Evolutionary conservation across 1,140 invertebrate species (phyloP).

Genomic region (Bradysia coprophila): DNA sequence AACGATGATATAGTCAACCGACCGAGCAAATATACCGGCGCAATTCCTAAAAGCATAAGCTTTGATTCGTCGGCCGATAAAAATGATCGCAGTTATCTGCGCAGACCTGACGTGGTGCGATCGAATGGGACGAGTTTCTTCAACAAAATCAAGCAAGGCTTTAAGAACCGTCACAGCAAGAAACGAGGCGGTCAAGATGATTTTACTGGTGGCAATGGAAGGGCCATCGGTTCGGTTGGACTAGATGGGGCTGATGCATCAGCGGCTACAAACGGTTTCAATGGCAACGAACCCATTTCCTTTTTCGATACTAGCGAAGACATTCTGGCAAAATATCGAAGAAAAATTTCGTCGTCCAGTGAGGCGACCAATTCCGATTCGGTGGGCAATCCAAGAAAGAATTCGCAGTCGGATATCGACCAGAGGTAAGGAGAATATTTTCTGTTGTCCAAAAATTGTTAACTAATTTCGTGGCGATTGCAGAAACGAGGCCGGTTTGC

Average conservation of each 20-base stretch:
- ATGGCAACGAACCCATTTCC: too few species aligned
- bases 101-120: slow-evolving; percentile 16
- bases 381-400: slow-evolving; percentile 9
- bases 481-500: background rate
- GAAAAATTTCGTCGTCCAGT: slow-evolving; percentile 46
- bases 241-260: background rate
- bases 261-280: slow-evolving; percentile 1
- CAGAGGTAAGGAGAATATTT: background rate
- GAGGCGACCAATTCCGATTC: slow-evolving; percentile 28
- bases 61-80: slow-evolving; percentile 81
- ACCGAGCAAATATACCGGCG: slow-evolving; percentile 45
- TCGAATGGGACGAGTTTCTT: slow-evolving; percentile 37
- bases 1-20: slow-evolving; percentile 17
- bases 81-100: slow-evolving; percentile 26
- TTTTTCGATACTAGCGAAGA: slow-evolving; percentile 52
- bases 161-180: slow-evolving; percentile 41
- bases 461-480: too few species aligned
- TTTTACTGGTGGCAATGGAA: slow-evolving; percentile 6
- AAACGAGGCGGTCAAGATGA: slow-evolving; percentile 28
- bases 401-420: slow-evolving; percentile 1
- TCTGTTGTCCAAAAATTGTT: too few species aligned
- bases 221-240: background rate
- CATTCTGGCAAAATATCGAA: slow-evolving; percentile 85
- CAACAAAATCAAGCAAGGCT: slow-evolving; percentile 42
- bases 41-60: slow-evolving; percentile 81